These are phyloP conservation scores for Tillus elongatus DNA, from an alignment of 2,888 invertebrate species.

Conservation along the genomic window DNA sequence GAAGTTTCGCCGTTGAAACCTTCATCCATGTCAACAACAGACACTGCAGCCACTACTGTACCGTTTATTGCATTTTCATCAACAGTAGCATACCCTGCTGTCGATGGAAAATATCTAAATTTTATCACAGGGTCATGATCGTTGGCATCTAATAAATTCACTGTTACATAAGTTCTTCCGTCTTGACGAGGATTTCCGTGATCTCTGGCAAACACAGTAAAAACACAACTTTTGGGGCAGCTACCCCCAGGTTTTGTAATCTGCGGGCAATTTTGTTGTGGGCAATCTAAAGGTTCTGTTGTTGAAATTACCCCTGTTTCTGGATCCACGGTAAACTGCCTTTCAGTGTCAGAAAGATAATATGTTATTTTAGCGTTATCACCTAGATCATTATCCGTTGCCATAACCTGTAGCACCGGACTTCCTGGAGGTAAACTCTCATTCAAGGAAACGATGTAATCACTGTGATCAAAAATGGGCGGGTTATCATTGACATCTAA, in stretches of 20 bases:
- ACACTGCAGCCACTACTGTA: conserved; percentile 86
- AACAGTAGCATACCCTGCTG: conserved; percentile 80
- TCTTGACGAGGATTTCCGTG: conserved; percentile 86
- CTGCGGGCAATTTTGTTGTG: conserved; percentile 72
- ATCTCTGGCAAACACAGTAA: conserved; percentile 89
- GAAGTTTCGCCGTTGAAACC: conserved; percentile 84
- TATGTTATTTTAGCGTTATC: conserved; percentile 91
- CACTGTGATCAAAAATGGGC: conserved; percentile 89
- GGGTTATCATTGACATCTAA: conserved; percentile 92
- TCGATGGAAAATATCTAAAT: conserved; percentile 76
- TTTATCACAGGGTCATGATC: conserved; percentile 89
- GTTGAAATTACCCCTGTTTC: conserved; percentile 85
- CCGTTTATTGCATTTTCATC: conserved; percentile 90
- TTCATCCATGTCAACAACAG: conserved; percentile 85
- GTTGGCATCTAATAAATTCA: conserved; percentile 85
- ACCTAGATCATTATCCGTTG: conserved; percentile 85
- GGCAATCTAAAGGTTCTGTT: conserved; percentile 69
- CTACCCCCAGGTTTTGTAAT: conserved; percentile 46
- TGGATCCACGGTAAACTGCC: conserved; percentile 85
- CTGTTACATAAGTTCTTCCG: conserved; percentile 86
- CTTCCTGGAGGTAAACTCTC: conserved; percentile 90
- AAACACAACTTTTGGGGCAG: conserved; percentile 87
- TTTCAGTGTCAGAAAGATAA: conserved; percentile 74
- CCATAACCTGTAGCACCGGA: conserved; percentile 81
- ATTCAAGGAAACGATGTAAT: conserved; percentile 85